Evolutionary conservation across 2,113 vertebrate species (phyloP), one percentile per base, ranked within the genome.

Genomic region (Amphiprion ocellaris): DNA sequence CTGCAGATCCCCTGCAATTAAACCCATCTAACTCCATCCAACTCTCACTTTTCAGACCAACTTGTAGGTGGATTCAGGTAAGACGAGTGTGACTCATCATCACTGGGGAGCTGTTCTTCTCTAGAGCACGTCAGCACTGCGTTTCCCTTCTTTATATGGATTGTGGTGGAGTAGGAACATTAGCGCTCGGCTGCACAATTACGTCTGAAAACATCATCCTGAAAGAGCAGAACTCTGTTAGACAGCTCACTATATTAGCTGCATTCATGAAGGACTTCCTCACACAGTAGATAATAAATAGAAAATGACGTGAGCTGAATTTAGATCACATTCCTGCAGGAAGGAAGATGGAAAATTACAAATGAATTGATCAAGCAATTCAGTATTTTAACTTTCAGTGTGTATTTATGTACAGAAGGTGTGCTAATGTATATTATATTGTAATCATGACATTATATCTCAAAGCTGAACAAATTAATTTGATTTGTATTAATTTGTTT

Each of bases 11-110:
- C 23, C 44, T 5, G 47, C 49, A 37, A 30, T 37, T 8, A 9
- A 37, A 37, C 33, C 9, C 64, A 7, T 61, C 56, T 92, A 90
- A 93, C 81, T 55, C 68, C 87, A 77, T 90, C 81, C 77, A 79
- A 93, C 67, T 89, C 81, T 93, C 74, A 82, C 75, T 83, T 77
- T 58, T 50, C 92, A 94, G 93, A 87, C 16, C 70, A 84, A 89
- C 86, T 81, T 89, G 74, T 94, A 95, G 92, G 80, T 89, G 90
- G 67, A 74, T 61, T 83, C 84, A 94, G 92, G 90, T 89, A 93
- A 92, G 94, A 86, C 67, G 71, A 92, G 87, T 85, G 67, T 85
- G 73, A 77, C 66, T 69, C 69, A 61, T 69, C 58, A 4, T 16
- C 84, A 49, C 53, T 23, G 49, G 11, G 0, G 28, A 50, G 11